Base-by-base conservation (phyloP, 2,113 vertebrate genomes). In the Cephalopterus ornatus region DNA sequence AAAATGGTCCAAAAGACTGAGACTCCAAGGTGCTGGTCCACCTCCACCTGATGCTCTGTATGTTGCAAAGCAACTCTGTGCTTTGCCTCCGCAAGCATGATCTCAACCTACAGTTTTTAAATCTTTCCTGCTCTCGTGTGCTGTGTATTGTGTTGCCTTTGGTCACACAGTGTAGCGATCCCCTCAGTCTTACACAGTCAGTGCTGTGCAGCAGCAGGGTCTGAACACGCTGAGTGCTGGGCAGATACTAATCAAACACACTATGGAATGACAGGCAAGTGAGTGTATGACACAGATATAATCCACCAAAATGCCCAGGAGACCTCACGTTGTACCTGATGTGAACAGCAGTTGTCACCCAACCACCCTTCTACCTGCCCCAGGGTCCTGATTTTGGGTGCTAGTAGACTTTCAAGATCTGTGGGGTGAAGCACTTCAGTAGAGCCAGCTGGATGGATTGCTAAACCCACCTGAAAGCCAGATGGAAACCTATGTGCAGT, bases 11-110 rank as follows among this genome's bases (percentile, higher is more conserved):
- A 37, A 75, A 92, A 81, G 27, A 24, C n/a, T 42, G 24, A 5
- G 2, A 24, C 91, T 71, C 30, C 8, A 11, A 5, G 1, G 1
- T n/a, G 30, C n/a, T 4, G 0, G 17, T 75, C 22, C 35, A 9
- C 74, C 20, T 46, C 30, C 4, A 5, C 41, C 39, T 78, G 52
- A 55, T 59, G 33, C 53, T 74, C 2, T 0, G 7, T 52, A 27
- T 41, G 19, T 62, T 74, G 41, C 62, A 71, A 59, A 82, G 32
- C 18, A 56, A 76, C 79, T 33, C 65, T 63, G 13, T 19, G 41
- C 1, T 6, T 62, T 74, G 8, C 46, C 32, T 53, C 56, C 2
- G 3, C 44, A 77, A 63, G 21, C 23, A 8, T 18, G 26, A 39
- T 8, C 59, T 71, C 4, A 3, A 2, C 2, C 21, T 3, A 4